Conservation (phyloP, 2,888 invertebrate genomes). For the Bedellia somnulentella region DNA sequence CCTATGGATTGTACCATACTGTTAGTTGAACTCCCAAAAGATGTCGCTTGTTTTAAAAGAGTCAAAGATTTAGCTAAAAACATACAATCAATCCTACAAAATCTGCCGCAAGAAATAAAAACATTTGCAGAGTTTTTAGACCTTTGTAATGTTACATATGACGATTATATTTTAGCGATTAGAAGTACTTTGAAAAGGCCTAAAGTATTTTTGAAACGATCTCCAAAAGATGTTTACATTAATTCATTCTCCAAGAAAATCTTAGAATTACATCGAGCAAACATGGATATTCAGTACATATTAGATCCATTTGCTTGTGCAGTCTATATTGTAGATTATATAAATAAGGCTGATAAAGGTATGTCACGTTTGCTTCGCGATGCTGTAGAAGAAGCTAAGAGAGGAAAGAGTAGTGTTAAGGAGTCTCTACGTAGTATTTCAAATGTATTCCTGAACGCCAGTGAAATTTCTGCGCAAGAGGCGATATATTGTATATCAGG, state of each 20-base stretch:
- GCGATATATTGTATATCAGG: slow-evolving; percentile 12
- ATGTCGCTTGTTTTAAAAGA: slow-evolving; percentile 5
- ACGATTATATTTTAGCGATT: slow-evolving; percentile 11
- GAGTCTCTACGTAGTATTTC: slow-evolving; percentile 10
- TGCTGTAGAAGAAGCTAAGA: slow-evolving; percentile 13
- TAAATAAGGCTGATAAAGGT: slow-evolving; percentile 12
- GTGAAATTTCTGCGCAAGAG: slow-evolving; percentile 15
- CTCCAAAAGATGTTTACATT: slow-evolving; percentile 8
- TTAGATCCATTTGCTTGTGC: slow-evolving; percentile 19
- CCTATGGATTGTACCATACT: slow-evolving; percentile 11
- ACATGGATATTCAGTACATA: slow-evolving; percentile 24
- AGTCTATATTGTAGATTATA: slow-evolving; percentile 17
- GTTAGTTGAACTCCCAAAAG: slow-evolving; percentile 1
- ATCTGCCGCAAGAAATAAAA: slow-evolving; percentile 5
- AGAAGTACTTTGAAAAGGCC: slow-evolving; percentile 6
- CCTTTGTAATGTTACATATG: slow-evolving; percentile 2
- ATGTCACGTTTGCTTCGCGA: slow-evolving; percentile 11
- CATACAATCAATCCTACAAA: slow-evolving; percentile 3
- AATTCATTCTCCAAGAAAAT: slow-evolving; percentile 13
- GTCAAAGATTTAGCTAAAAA: slow-evolving; percentile 6
- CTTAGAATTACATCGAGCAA: slow-evolving; percentile 15
- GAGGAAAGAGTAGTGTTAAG: slow-evolving; percentile 13
- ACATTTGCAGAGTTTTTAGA: slow-evolving; percentile 9
- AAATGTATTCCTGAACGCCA: slow-evolving; percentile 11
- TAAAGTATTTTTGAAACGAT: slow-evolving; percentile 10